A percentile compares a stretch with the other conserved stretches of the same genome.
Evolutionary conservation across 2,888 invertebrate genomes (phyloP).

Genomic region (Stenichneumon culpator): DNA sequence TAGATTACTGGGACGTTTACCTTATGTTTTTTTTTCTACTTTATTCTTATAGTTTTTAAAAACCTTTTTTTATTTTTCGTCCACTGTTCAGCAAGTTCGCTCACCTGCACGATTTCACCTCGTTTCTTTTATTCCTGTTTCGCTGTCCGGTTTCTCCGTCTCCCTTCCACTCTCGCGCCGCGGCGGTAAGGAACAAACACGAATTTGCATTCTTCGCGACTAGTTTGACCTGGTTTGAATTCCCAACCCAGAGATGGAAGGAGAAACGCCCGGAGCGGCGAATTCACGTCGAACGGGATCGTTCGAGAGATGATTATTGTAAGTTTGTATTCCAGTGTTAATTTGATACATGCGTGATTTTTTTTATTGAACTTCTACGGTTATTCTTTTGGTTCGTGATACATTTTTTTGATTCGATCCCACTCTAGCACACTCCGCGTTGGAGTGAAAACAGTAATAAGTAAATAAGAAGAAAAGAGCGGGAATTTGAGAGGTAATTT

Average conservation of each 20-base stretch:
- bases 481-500: background rate
- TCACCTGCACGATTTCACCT: slow-evolving; percentile 52
- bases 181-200: slow-evolving; percentile 62
- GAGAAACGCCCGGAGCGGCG: slow-evolving; percentile 4
- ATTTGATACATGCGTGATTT: background rate
- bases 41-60: slow-evolving; percentile 32
- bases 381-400: background rate
- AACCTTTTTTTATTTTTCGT: background rate
- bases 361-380: background rate
- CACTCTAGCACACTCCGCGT: no score
- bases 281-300: slow-evolving; percentile 36
- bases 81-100: slow-evolving; percentile 37
- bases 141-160: background rate
- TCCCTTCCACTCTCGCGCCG: background rate
- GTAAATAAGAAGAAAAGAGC: background rate
- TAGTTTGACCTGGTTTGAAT: slow-evolving; percentile 57
- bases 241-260: slow-evolving; percentile 3
- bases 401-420: background rate
- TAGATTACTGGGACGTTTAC: no score
- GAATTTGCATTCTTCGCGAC: slow-evolving; percentile 64
- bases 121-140: slow-evolving; percentile 24
- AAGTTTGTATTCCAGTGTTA: background rate
- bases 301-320: slow-evolving; percentile 11
- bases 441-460: no score
- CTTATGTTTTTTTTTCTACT: slow-evolving; percentile 30